Conservation (phyloP, 92 coral and sea anemone species). For the Phenganax stokvisi region DNA sequence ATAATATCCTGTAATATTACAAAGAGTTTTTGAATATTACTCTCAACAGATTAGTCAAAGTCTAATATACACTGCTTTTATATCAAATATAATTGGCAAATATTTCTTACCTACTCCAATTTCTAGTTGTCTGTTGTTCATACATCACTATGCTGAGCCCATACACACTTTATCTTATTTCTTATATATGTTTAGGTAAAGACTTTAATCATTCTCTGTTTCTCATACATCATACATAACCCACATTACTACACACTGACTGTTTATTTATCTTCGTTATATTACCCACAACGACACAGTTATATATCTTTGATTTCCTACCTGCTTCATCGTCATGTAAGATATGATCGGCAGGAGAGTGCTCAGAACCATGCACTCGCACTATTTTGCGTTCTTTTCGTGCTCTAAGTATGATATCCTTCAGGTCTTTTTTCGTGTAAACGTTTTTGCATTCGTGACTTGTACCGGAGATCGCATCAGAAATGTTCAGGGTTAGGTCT, state of each 20-base stretch:
- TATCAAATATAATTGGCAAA: background rate
- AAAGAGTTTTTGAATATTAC: background rate
- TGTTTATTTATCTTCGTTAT: background rate
- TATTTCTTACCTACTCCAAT: too few relatives aligned
- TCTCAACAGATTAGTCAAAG: background rate
- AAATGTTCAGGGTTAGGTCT: too few relatives aligned
- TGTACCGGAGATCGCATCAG: background rate
- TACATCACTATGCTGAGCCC: too few relatives aligned
- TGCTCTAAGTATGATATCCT: slow-evolving; percentile 46
- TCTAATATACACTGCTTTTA: background rate
- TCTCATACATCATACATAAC: too few relatives aligned
- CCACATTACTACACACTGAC: background rate
- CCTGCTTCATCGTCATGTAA: slow-evolving; percentile 46
- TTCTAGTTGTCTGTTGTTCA: too few relatives aligned
- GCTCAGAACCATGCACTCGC: slow-evolving; percentile 59
- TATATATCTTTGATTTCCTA: background rate
- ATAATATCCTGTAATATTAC: slow-evolving; percentile 24
- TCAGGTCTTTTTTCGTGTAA: slow-evolving; percentile 38
- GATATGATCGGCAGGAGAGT: slow-evolving; percentile 46
- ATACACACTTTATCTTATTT: too few relatives aligned
- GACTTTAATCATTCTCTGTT: too few relatives aligned
- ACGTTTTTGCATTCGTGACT: slow-evolving; percentile 9
- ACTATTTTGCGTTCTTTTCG: slow-evolving; percentile 39
- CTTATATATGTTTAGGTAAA: too few relatives aligned
- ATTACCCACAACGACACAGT: background rate